These are phyloP conservation scores for Drosophila nigricruria DNA, from an alignment of 2,888 invertebrate species.

Conservation along the genomic window DNA sequence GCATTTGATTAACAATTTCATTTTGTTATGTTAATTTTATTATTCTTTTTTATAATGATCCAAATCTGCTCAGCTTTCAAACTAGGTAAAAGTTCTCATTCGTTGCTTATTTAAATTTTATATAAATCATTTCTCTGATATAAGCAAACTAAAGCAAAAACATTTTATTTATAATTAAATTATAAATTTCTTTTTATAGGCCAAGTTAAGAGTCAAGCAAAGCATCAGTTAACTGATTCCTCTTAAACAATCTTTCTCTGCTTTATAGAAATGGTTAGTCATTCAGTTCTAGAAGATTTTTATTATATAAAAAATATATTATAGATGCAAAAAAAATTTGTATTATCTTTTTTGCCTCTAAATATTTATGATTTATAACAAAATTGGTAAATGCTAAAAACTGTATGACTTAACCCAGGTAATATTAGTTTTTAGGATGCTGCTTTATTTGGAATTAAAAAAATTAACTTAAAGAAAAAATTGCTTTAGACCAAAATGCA, in stretches of 20 bases:
- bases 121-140: neutral
- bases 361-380: neutral
- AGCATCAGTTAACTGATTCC: neutral
- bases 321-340: neutral
- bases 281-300: neutral
- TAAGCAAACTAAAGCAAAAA: neutral
- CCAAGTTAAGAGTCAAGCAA: neutral
- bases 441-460: no score
- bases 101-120: neutral
- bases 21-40: constrained; percentile 3
- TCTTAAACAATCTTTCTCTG: neutral
- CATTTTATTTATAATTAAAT: neutral
- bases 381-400: no score
- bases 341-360: neutral
- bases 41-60: neutral
- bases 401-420: no score
- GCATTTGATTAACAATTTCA: neutral
- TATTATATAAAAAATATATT: neutral
- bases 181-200: neutral
- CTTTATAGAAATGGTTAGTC: neutral
- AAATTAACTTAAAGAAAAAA: no score
- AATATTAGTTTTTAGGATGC: no score
- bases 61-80: neutral
- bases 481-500: no score
- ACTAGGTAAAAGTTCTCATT: constrained; percentile 8